Evolutionary conservation across 2,113 vertebrate genomes (phyloP), one percentile per base, ranked within the genome.

Genomic region (Oryzias curvinotus): DNA sequence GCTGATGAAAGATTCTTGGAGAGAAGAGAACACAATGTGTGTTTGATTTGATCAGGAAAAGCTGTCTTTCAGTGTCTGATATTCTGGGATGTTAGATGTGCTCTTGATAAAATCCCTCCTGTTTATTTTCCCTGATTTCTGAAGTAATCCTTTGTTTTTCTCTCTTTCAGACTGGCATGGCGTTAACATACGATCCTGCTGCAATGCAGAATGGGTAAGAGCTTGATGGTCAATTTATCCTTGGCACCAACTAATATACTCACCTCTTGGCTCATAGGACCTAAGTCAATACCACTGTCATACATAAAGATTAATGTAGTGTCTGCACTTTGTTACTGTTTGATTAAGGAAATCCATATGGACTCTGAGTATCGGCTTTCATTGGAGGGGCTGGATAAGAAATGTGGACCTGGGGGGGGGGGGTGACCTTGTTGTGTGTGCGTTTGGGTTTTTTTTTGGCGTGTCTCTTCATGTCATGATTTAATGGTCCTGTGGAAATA

Each of bases 171-270:
- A 94, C 94, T 89, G 95, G 96, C 85, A 96, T 98, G 95, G 93
- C 96, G 89, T 91, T 98, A 91, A 96, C 96, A 79, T 97, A 98
- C 2, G 96, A 98, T 82, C 96, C 96, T 62, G 93, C 95, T 82
- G 94, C 95, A 90, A 94, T 98, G 92, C 96, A 98, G 92, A 98
- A 98, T 73, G 96, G 96, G 96, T 98, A 93, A 95, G 95, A 88
- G 52, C 47, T 42, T 21, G 23, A 65, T 23, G 4, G 23, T 64
- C 77, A 49, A 66, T 81, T 63, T 69, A 60, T 80, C 67, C 62
- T 61, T 82, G 67, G 73, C 80, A 75, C 62, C 69, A 21, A 14
- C 52, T 75, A 82, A 85, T 78, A 69, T 63, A 76, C 82, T 78
- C 75, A 21, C 68, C 59, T 83, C 65, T 68, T 80, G 75, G 74